Evolutionary conservation across 2,888 invertebrate species (phyloP), one percentile per base, ranked within the genome.

Genomic region (Zaprionus lineosus): DNA sequence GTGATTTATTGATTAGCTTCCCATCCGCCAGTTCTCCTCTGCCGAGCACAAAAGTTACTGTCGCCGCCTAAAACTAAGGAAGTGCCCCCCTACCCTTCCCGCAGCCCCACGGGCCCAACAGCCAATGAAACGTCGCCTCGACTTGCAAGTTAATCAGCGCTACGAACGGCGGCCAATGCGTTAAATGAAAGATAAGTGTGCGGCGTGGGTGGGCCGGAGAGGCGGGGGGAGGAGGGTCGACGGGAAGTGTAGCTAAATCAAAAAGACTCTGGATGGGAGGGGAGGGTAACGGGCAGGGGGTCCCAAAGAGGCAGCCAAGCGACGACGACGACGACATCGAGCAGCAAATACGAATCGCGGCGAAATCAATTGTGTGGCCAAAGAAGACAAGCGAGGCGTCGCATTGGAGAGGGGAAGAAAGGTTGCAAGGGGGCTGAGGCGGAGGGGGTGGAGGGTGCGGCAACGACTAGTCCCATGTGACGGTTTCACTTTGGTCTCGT

Each of bases 1-100:
- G 86, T 88, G 87, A 88, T 88, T 88, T 88, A 88, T 88, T 82
- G 88, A 88, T 88, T 88, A 84, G 69, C 62, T 58, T 3, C 5
- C 28, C 3, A 18, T 4, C 7, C 5, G 0, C 16, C 24, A 28
- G 5, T 28, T 11, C 4, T 6, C 7, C 9, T 7, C 3, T n/a
- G 12, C 29, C 8, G 2, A 8, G 9, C 29, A 11, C 2, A 9
- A 15, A 51, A 24, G 31, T 33, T 43, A 4, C 2, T 29, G 29
- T 12, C 3, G 26, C 26, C n/a, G 24, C 28, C 39, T 11, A 5
- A 34, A 44, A 31, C 37, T 37, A 29, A 40, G 59, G 39, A 31
- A 52, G 51, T 46, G 5, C 8, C 8, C 56, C 15, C 37, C 11
- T 5, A 8, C 16, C 51, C 15, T 15, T 16, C 9, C 18, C 36